Conservation (phyloP, 2,797 vertebrate genomes). For the Semaprochilodus insignis region DNA sequence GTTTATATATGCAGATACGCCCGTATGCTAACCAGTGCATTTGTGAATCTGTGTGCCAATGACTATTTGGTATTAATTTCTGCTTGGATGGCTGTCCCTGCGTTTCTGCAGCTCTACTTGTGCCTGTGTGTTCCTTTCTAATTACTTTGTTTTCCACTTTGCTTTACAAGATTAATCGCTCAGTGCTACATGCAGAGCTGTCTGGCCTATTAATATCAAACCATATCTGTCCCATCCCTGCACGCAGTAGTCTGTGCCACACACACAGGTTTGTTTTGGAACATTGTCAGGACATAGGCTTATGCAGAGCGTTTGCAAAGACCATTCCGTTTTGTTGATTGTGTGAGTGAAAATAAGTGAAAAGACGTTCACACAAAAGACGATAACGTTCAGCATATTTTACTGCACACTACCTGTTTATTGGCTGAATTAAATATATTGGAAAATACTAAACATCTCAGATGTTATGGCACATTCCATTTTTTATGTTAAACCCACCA, state of each 20-base stretch:
- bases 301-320: not conserved
- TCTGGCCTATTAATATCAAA: slow-evolving; percentile 71
- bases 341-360: too few relatives aligned
- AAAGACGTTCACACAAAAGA: too few relatives aligned
- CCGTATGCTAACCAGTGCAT: not conserved
- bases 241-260: slow-evolving; percentile 33
- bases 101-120: slow-evolving; percentile 52
- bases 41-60: slow-evolving; percentile 13
- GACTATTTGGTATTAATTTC: slow-evolving; percentile 31
- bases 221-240: slow-evolving; percentile 60
- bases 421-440: too few relatives aligned
- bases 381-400: too few relatives aligned
- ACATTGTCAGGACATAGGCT: slow-evolving; percentile 25
- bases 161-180: slow-evolving; percentile 75
- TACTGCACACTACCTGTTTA: too few relatives aligned
- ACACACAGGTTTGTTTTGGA: slow-evolving; percentile 8
- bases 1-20: slow-evolving; percentile 27
- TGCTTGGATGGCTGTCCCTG: slow-evolving; percentile 37
- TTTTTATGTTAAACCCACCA: too few relatives aligned
- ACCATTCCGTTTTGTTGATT: too few relatives aligned
- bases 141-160: slow-evolving; percentile 73
- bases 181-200: slow-evolving; percentile 64
- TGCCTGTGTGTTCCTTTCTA: slow-evolving; percentile 66
- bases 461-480: too few relatives aligned
- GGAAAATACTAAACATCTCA: too few relatives aligned